Percentiles rank a stretch among this genome's conserved stretches.
phyloP scores from a whole-genome alignment of 2,888 invertebrate species.

The Notodonta ziczac region DNA sequence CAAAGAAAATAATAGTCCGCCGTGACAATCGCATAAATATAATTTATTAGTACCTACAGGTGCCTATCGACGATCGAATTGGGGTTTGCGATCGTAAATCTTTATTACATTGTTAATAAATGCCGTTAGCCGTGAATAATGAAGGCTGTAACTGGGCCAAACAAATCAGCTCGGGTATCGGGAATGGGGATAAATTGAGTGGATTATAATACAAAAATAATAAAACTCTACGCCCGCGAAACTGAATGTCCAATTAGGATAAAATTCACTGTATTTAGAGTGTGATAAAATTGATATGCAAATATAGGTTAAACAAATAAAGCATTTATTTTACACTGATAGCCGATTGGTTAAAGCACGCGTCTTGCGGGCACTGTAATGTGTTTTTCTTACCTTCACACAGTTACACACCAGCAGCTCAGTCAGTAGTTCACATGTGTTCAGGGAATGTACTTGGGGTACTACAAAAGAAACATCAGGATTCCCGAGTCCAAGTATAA shows the following conservation, averaged over 20 bases:
- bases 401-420: no score
- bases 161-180: constrained; percentile 46
- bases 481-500: no score
- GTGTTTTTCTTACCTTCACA: no score
- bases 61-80: constrained; percentile 31
- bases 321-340: no score
- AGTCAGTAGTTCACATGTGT: no score
- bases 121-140: constrained; percentile 49
- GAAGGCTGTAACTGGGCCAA: constrained; percentile 44
- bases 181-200: constrained; percentile 31
- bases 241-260: neutral
- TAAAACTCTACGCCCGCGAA: neutral
- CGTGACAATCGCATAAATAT: constrained; percentile 22
- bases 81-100: constrained; percentile 39
- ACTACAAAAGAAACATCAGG: no score
- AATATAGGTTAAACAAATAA: no score
- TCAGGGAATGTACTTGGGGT: no score
- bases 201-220: constrained; percentile 34
- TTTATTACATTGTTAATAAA: constrained; percentile 53
- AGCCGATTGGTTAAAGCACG: no score
- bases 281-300: no score
- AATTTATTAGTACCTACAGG: constrained; percentile 29
- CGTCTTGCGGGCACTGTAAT: no score
- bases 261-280: neutral
- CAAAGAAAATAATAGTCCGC: no score